Base-by-base conservation (phyloP, 1,140 invertebrate species). In the Plutomurus gul region DNA sequence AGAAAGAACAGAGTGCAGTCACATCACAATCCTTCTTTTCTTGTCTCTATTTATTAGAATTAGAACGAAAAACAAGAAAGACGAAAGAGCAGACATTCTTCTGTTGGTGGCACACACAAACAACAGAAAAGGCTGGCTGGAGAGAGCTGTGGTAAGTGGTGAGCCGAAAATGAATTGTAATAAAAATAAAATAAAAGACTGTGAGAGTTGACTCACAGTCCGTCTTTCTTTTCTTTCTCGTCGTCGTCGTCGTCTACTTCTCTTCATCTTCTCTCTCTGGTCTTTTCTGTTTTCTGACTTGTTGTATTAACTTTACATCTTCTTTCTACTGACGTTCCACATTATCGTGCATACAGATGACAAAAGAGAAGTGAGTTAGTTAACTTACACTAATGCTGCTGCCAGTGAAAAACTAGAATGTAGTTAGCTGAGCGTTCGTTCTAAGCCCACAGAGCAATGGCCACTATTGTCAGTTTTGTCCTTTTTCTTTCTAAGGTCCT, bases 81-180 rank as follows among this genome's bases (percentile, higher is more conserved):
- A n/a, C n/a, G n/a, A n/a, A n/a, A n/a, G n/a, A n/a, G n/a, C n/a
- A n/a, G n/a, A n/a, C n/a, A n/a, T n/a, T n/a, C n/a, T n/a, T n/a
- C n/a, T n/a, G n/a, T n/a, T n/a, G n/a, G n/a, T n/a, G n/a, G n/a
- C n/a, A n/a, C n/a, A n/a, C n/a, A n/a, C n/a, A n/a, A n/a, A n/a
- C n/a, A n/a, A n/a, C n/a, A 43, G 40, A n/a, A 43, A 43, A 4
- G 27, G 39, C 37, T 72, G 70, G n/a, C 18, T 18, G 27, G 33
- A 30, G 22, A 30, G 60, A 18, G n/a, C 33, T 70, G 39, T 8
- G 25, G 40, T 40, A 72, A 40, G 70, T 72, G 37, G 70, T 72
- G 70, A 72, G 70, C 39, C 70, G 70, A 72, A 43, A 72, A 72
- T 72, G 70, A 72, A 72, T 40, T 72, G 70, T 36, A 72, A 72